phyloP scores from a whole-genome alignment of 2,113 vertebrate genomes.

The Hydrochoerus hydrochaeris region DNA sequence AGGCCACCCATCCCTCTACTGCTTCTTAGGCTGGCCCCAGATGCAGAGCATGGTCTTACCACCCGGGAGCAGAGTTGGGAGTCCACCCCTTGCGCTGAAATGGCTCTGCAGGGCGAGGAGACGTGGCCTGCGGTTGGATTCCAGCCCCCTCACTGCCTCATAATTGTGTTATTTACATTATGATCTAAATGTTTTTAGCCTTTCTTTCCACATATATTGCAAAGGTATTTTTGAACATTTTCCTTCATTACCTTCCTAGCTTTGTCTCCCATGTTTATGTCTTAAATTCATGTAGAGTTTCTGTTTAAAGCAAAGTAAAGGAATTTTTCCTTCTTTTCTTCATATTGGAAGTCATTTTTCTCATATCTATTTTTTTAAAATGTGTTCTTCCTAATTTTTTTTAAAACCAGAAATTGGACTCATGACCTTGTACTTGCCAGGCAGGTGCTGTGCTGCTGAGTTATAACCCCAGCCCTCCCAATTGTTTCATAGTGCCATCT shows the following conservation, averaged over 20 bases:
- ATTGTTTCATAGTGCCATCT: background rate
- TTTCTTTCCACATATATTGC: background rate
- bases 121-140: too few relatives aligned
- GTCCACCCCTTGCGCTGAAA: too few relatives aligned
- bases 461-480: background rate
- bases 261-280: background rate
- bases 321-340: background rate
- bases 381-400: background rate
- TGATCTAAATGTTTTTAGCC: background rate
- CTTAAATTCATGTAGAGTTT: background rate
- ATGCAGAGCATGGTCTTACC: too few relatives aligned
- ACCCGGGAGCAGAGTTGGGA: too few relatives aligned
- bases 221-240: background rate
- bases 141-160: too few relatives aligned
- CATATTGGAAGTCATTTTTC: background rate
- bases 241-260: background rate
- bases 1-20: too few relatives aligned
- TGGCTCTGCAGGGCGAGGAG: too few relatives aligned
- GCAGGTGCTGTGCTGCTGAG: too few relatives aligned
- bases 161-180: background rate
- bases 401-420: too few relatives aligned
- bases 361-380: background rate
- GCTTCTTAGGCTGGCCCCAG: too few relatives aligned
- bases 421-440: too few relatives aligned
- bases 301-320: background rate